Evolutionary conservation across 2,888 invertebrate species (phyloP).

Genomic region (Patella ulyssiponensis): DNA sequence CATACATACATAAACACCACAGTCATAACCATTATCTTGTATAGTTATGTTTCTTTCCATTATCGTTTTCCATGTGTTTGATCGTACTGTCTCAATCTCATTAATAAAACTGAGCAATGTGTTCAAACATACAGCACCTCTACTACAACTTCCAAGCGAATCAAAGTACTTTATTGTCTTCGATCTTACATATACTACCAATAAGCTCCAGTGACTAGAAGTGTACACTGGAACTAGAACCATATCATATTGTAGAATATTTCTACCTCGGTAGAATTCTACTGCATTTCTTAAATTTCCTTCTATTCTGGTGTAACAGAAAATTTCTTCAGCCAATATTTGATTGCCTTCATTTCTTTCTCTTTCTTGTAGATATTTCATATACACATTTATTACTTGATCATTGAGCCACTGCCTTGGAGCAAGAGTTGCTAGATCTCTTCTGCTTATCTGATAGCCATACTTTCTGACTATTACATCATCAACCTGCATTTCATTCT

Average conservation of each 20-base stretch:
- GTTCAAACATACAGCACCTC: background rate
- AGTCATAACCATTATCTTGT: background rate
- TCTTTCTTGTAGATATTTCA: background rate
- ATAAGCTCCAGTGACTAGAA: background rate
- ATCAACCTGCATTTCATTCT: too few species aligned
- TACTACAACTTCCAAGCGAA: background rate
- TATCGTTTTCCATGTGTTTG: background rate
- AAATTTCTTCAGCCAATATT: background rate
- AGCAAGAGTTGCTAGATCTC: too few species aligned
- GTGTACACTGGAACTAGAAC: background rate
- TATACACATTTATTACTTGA: background rate
- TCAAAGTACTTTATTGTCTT: background rate
- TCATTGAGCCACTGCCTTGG: background rate
- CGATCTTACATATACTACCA: background rate
- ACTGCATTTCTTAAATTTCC: background rate
- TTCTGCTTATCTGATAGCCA: too few species aligned
- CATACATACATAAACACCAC: constrained; percentile 2
- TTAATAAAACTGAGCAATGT: background rate
- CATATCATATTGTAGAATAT: background rate
- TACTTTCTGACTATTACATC: too few species aligned
- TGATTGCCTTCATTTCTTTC: background rate
- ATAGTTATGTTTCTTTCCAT: background rate
- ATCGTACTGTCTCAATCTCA: background rate
- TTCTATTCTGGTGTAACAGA: background rate
- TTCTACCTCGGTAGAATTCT: background rate